Evolutionary conservation across 2,888 invertebrate genomes (phyloP).

Genomic region (Iselma pallidipennis): DNA sequence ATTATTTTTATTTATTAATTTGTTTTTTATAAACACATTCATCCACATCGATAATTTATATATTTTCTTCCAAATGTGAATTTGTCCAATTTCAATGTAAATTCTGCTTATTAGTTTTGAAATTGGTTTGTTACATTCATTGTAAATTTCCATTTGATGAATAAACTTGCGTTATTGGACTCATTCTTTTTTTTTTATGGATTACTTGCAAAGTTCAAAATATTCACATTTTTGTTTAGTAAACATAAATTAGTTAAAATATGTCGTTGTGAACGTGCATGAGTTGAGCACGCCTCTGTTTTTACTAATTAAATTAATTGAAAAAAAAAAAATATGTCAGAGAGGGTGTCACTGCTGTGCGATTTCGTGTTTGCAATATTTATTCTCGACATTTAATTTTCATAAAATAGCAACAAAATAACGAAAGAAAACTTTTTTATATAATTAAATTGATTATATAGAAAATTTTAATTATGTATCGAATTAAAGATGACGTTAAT

Average conservation of each 20-base stretch:
- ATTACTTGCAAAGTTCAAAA: neutral
- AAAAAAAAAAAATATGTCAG: neutral
- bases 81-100: neutral
- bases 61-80: neutral
- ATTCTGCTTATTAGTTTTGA: neutral
- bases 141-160: neutral
- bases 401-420: neutral
- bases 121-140: neutral
- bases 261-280: neutral
- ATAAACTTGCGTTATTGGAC: neutral
- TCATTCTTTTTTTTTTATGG: neutral
- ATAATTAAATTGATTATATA: neutral
- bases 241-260: neutral
- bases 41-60: too few species aligned
- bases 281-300: neutral
- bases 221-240: neutral
- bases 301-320: slow-evolving; percentile 1
- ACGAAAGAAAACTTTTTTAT: neutral
- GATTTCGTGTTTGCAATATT: neutral
- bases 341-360: neutral
- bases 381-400: neutral
- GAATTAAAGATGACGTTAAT: neutral
- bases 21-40: too few species aligned
- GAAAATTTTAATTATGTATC: slow-evolving; percentile 1
- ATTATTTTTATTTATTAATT: too few species aligned